These are phyloP conservation scores for Protula sp. DNA, from an alignment of 2,888 invertebrate species.

Conservation along the genomic window DNA sequence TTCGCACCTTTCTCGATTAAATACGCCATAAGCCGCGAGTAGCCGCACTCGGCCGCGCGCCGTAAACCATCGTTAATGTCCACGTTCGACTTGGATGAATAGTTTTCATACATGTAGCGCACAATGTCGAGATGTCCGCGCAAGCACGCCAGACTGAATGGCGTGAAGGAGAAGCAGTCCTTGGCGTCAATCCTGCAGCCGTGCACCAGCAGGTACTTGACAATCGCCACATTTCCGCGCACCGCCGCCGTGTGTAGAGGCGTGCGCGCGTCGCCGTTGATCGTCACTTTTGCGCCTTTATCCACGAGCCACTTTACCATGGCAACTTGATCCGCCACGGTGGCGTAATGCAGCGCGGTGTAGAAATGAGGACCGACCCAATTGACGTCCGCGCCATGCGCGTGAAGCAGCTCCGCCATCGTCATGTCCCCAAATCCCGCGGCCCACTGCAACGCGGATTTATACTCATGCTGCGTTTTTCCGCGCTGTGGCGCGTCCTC, in stretches of 20 bases:
- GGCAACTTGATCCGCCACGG: constrained; percentile 9
- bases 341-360: constrained; percentile 19
- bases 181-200: constrained; percentile 4
- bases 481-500: constrained; percentile 1
- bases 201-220: constrained; percentile 7
- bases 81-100: background rate
- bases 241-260: constrained; percentile 21
- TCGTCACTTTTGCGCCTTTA: constrained; percentile 12
- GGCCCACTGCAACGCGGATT: constrained; percentile 22
- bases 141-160: constrained; percentile 18
- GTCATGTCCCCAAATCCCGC: constrained; percentile 14
- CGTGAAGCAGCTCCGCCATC: constrained; percentile 12
- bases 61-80: constrained; percentile 15
- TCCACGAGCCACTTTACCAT: constrained; percentile 19
- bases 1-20: constrained; percentile 14
- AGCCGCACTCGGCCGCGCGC: constrained; percentile 17
- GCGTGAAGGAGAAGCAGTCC: constrained; percentile 17
- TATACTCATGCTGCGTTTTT: constrained; percentile 8
- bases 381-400: constrained; percentile 19
- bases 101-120: constrained; percentile 4
- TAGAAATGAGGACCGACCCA: constrained; percentile 16
- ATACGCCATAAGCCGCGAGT: constrained; percentile 12
- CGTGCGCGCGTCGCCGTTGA: constrained; percentile 17
- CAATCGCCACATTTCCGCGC: constrained; percentile 16
- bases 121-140: constrained; percentile 18